These are phyloP conservation scores for Entelurus aequoreus DNA, from an alignment of 2,113 vertebrate genomes.

Conservation along the genomic window DNA sequence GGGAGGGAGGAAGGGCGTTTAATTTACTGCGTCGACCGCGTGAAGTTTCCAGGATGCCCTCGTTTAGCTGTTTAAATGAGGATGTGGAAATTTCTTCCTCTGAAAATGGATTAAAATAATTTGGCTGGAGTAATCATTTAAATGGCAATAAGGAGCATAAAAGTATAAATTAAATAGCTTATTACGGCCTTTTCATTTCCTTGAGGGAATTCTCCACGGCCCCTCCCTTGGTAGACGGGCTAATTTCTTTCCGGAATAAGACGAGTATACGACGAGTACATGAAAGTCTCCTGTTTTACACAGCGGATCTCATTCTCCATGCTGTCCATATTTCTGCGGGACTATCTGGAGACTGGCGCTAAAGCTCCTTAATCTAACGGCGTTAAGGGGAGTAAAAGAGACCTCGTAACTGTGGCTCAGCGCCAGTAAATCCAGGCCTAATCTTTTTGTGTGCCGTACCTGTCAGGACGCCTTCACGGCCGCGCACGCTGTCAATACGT, in stretches of 20 bases:
- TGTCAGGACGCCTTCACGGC: constrained; percentile 59
- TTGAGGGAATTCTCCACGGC: constrained; percentile 56
- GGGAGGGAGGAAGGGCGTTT: constrained; percentile 32
- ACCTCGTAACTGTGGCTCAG: constrained; percentile 57
- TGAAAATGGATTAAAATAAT: constrained; percentile 83
- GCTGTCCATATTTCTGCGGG: constrained; percentile 65
- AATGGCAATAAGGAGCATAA: constrained; percentile 78
- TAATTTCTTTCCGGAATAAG: constrained; percentile 72
- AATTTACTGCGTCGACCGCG: constrained; percentile 68
- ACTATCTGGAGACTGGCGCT: constrained; percentile 57
- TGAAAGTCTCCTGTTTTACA: constrained; percentile 73
- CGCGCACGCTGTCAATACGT: constrained; percentile 58
- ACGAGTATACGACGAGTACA: constrained; percentile 69
- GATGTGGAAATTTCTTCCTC: constrained; percentile 69
- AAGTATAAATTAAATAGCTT: constrained; percentile 80
- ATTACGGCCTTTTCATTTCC: constrained; percentile 75
- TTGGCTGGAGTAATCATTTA: constrained; percentile 77
- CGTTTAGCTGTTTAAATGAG: constrained; percentile 77
- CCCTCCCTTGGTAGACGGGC: constrained; percentile 52
- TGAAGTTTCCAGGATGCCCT: constrained; percentile 75
- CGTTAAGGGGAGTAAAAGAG: constrained; percentile 59
- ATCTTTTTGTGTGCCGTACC: constrained; percentile 65
- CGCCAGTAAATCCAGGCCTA: constrained; percentile 61
- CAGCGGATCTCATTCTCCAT: constrained; percentile 69
- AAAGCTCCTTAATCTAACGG: constrained; percentile 65